phyloP scores from a whole-genome alignment of 2,888 invertebrate species.

The Furcula furcula region DNA sequence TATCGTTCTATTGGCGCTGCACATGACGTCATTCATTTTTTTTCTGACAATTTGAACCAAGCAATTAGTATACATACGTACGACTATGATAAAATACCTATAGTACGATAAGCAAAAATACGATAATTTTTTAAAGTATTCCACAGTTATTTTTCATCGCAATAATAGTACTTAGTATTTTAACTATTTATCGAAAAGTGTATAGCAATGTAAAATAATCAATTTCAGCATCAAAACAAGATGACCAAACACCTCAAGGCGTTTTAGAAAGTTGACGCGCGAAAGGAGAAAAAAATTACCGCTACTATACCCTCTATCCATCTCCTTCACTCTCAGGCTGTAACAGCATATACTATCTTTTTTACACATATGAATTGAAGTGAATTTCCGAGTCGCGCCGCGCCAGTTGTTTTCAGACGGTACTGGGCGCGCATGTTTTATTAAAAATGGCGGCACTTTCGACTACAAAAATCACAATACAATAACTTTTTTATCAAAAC shows the following conservation, averaged over 20 bases:
- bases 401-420: slow-evolving; percentile 57
- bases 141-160: no score
- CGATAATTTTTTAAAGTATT: no score
- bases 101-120: no score
- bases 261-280: slow-evolving; percentile 78
- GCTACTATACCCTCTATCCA: slow-evolving; percentile 65
- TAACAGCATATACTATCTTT: slow-evolving; percentile 39
- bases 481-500: slow-evolving; percentile 26
- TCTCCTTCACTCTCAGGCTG: slow-evolving; percentile 40
- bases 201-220: no score
- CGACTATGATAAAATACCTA: no score
- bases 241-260: slow-evolving; percentile 53
- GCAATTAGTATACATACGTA: no score
- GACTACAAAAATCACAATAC: slow-evolving; percentile 34
- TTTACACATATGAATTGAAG: slow-evolving; percentile 50
- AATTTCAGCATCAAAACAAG: slow-evolving; percentile 43
- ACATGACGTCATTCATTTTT: neutral
- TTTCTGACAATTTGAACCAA: no score
- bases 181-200: no score
- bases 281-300: slow-evolving; percentile 78
- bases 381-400: slow-evolving; percentile 46
- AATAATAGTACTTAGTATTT: no score
- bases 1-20: slow-evolving; percentile 12
- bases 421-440: slow-evolving; percentile 54
- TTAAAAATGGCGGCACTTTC: slow-evolving; percentile 42